Conservation (phyloP, 2,888 invertebrate genomes). For the Gisinianus flammeolus region DNA sequence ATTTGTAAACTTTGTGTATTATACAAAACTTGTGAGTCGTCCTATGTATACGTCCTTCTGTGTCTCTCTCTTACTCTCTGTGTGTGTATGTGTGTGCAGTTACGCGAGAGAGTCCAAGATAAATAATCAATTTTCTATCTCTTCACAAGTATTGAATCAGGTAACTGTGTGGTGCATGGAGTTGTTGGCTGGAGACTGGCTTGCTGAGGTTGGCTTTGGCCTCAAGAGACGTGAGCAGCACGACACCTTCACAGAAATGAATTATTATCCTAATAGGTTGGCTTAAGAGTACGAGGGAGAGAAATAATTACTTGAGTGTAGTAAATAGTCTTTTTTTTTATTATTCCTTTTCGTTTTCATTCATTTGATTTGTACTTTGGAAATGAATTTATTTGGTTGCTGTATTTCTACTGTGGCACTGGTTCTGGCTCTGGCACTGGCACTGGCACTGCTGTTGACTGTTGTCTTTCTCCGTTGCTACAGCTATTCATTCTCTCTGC, state of each 20-base stretch:
- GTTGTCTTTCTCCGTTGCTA: not conserved
- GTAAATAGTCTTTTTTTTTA: conserved; percentile 16
- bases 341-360: not conserved
- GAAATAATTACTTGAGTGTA: conserved; percentile 47
- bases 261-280: conserved; percentile 50
- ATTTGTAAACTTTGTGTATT: no score
- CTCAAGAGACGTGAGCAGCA: conserved; percentile 49
- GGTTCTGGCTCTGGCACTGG: no score
- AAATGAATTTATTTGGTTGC: not conserved
- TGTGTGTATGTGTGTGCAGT: conserved; percentile 12
- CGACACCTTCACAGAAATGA: conserved; percentile 51
- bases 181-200: conserved; percentile 10
- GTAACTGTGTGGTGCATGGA: conserved; percentile 17
- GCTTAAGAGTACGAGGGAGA: conserved; percentile 21
- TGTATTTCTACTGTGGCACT: not conserved
- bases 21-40: not conserved
- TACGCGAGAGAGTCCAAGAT: conserved; percentile 37
- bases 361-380: conserved; percentile 11
- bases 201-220: conserved; percentile 32
- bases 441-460: not conserved
- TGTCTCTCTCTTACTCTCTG: not conserved
- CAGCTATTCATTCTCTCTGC: not conserved
- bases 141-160: conserved; percentile 17
- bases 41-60: no score
- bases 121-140: conserved; percentile 48